phyloP scores from a whole-genome alignment of 1,140 invertebrate species.

The Cyphomyrmex costatus region DNA sequence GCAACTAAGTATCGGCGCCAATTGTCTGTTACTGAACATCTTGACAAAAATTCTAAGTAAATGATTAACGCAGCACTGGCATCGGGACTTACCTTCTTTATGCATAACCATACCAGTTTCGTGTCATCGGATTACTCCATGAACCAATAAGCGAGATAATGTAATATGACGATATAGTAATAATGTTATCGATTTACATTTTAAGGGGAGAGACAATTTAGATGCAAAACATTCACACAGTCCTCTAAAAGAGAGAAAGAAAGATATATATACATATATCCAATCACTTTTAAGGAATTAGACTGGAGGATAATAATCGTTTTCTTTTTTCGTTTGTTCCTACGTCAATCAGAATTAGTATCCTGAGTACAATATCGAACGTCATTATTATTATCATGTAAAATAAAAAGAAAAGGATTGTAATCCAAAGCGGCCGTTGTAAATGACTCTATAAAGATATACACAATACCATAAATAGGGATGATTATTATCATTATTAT shows the following conservation, averaged over 20 bases:
- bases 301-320: conserved; percentile 49
- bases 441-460: conserved; percentile 68
- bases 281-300: conserved; percentile 63
- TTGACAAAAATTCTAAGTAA: conserved; percentile 56
- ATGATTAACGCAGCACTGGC: conserved; percentile 77
- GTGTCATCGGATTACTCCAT: conserved; percentile 68
- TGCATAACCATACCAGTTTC: conserved; percentile 74
- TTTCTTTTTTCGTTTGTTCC: conserved; percentile 58
- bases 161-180: conserved; percentile 75
- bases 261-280: conserved; percentile 19
- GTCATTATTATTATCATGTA: conserved; percentile 52
- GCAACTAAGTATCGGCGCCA: conserved; percentile 84
- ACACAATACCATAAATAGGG: conserved; percentile 18
- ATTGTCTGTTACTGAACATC: conserved; percentile 73
- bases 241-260: conserved; percentile 24
- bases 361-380: conserved; percentile 61
- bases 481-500: conserved; percentile 7
- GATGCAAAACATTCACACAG: conserved; percentile 58
- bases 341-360: conserved; percentile 51
- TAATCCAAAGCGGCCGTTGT: conserved; percentile 57
- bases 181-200: conserved; percentile 69
- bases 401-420: conserved; percentile 40
- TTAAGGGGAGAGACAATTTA: conserved; percentile 66
- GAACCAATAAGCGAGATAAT: conserved; percentile 68
- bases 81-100: conserved; percentile 83